phyloP scores from a whole-genome alignment of 1,140 invertebrate genomes.

The Amphibalanus amphitrite region DNA sequence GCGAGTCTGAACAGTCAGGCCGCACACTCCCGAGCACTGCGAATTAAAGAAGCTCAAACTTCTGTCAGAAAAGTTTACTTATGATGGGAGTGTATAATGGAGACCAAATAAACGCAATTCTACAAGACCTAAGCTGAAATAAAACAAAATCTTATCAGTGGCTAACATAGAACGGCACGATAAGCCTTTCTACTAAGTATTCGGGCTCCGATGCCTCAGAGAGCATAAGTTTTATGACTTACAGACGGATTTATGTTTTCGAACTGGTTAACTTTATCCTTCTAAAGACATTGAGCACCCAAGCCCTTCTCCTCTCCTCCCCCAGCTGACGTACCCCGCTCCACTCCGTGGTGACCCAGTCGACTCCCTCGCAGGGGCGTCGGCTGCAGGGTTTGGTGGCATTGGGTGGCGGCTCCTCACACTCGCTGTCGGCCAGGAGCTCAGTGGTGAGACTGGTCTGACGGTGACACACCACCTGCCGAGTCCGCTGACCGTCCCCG shows the following conservation, averaged over 20 bases:
- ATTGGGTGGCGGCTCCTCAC: conserved; percentile 43
- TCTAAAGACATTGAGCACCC: too few species aligned
- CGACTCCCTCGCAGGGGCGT: conserved; percentile 63
- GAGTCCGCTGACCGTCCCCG: conserved; percentile 56
- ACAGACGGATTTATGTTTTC: too few species aligned
- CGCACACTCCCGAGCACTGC: conserved; percentile 33
- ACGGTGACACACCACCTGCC: conserved; percentile 52
- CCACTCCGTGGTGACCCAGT: conserved; percentile 79
- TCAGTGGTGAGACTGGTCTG: conserved; percentile 50
- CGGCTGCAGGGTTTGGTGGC: conserved; percentile 30
- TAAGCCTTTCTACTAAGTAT: too few species aligned
- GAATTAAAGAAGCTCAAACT: too few species aligned
- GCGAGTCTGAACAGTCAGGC: conserved; percentile 51
- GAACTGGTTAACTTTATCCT: too few species aligned
- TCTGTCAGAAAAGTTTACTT: too few species aligned
- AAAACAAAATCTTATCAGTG: too few species aligned
- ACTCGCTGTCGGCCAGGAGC: conserved; percentile 49
- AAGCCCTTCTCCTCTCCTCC: too few species aligned
- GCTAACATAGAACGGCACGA: too few species aligned
- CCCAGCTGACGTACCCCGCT: conserved; percentile 72
- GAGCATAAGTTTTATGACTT: too few species aligned
- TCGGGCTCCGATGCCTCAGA: too few species aligned
- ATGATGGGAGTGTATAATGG: background rate
- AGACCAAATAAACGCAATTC: background rate
- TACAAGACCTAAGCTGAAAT: too few species aligned